Percentiles rank a stretch among this genome's conserved stretches.
phyloP scores from a whole-genome alignment of 2,888 invertebrate genomes.

The Agonopterix alstromeriana region DNA sequence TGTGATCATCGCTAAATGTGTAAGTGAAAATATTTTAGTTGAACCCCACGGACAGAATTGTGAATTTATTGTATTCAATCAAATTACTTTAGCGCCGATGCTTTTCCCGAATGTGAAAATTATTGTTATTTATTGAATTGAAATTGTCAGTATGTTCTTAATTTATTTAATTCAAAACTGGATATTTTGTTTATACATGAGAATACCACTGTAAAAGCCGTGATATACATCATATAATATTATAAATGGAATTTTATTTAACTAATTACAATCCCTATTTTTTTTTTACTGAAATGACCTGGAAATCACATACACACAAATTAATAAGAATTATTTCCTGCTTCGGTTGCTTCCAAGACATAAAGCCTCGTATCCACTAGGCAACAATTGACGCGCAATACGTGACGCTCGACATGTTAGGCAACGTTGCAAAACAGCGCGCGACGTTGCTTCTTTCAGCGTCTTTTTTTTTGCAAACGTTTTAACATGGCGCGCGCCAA shows the following conservation, averaged over 20 bases:
- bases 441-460: too few relatives aligned
- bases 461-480: too few relatives aligned
- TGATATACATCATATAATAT: constrained; percentile 76
- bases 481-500: too few relatives aligned
- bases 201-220: constrained; percentile 76
- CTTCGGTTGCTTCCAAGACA: too few relatives aligned
- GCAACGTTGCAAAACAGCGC: too few relatives aligned
- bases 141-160: constrained; percentile 65
- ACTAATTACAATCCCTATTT: too few relatives aligned
- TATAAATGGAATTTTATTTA: constrained; percentile 65
- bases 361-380: too few relatives aligned
- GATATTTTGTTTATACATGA: constrained; percentile 73
- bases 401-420: too few relatives aligned
- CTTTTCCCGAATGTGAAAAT: constrained; percentile 60
- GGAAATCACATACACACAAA: too few relatives aligned
- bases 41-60: constrained; percentile 49
- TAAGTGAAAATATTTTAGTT: constrained; percentile 69
- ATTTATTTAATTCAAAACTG: constrained; percentile 71
- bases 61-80: constrained; percentile 35
- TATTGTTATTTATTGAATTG: constrained; percentile 70
- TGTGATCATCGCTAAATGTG: constrained; percentile 74
- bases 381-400: too few relatives aligned
- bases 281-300: too few relatives aligned
- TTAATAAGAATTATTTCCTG: too few relatives aligned
- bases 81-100: constrained; percentile 61